Percentiles rank a stretch among this genome's conserved stretches.
These are phyloP conservation scores for Gallirallus australis DNA, from an alignment of 2,797 vertebrate species.

Conservation along the genomic window DNA sequence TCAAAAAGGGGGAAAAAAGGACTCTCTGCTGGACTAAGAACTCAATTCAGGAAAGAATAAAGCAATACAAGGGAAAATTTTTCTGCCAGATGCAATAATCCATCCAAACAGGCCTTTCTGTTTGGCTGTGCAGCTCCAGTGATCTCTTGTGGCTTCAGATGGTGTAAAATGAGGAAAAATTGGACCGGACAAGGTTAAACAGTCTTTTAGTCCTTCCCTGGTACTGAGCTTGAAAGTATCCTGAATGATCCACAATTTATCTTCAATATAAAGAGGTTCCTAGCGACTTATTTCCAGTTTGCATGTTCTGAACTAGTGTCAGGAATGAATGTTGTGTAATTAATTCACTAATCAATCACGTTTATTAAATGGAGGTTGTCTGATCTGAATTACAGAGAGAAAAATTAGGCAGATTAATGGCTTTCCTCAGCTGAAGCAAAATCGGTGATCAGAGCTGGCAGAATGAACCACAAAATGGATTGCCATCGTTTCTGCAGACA, in stretches of 20 bases:
- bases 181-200: not conserved
- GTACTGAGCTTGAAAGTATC: not conserved
- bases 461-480: slow-evolving; percentile 8
- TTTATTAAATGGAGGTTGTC: slow-evolving; percentile 24
- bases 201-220: not conserved
- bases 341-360: slow-evolving; percentile 41
- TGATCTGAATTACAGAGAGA: slow-evolving; percentile 26
- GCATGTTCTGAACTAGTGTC: not conserved
- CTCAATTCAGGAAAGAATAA: not conserved
- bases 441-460: slow-evolving; percentile 5
- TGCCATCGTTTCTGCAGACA: slow-evolving; percentile 1
- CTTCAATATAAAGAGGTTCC: not conserved
- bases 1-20: not conserved
- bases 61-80: not conserved
- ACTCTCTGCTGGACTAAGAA: not conserved
- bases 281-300: slow-evolving; percentile 14
- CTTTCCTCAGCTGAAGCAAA: slow-evolving; percentile 26
- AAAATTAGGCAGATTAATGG: slow-evolving; percentile 36
- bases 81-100: not conserved
- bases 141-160: not conserved
- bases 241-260: not conserved
- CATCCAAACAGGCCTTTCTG: not conserved
- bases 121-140: not conserved
- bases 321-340: not conserved
- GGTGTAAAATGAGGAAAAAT: not conserved